Percentiles rank a stretch among this genome's conserved stretches.
Conservation (phyloP, 2,113 vertebrate species). For the Epinephelus lanceolatus region DNA sequence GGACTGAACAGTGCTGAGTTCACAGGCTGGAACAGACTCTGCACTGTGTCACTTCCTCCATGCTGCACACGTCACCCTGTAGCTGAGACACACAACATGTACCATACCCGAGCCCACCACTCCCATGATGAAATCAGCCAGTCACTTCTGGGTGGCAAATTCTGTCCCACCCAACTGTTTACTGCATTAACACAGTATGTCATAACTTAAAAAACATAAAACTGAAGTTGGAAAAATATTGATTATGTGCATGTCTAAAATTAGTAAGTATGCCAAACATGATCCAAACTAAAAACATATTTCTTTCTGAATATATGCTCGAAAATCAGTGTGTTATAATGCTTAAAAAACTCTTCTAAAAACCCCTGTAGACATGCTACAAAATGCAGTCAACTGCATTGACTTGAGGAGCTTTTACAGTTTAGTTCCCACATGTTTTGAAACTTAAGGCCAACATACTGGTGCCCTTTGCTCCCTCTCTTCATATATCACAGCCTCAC, state of each 20-base stretch:
- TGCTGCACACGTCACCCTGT: slow-evolving; percentile 41
- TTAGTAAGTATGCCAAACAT: neutral
- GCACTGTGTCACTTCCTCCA: slow-evolving; percentile 75
- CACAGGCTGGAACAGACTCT: slow-evolving; percentile 72
- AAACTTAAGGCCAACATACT: slow-evolving; percentile 2
- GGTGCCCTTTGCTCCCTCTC: slow-evolving; percentile 1
- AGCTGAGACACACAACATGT: slow-evolving; percentile 28
- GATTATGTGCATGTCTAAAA: neutral
- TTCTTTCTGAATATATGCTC: neutral
- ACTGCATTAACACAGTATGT: neutral
- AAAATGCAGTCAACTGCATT: neutral
- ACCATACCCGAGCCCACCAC: slow-evolving; percentile 40
- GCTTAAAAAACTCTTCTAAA: neutral
- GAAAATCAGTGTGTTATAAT: neutral
- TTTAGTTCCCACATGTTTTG: slow-evolving; percentile 5
- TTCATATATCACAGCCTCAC: slow-evolving; percentile 35
- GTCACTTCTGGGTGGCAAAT: neutral
- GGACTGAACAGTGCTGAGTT: slow-evolving; percentile 56
- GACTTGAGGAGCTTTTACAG: neutral
- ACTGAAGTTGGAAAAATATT: neutral
- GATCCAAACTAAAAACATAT: neutral
- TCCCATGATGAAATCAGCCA: slow-evolving; percentile 64
- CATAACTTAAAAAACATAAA: neutral
- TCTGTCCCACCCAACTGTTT: neutral
- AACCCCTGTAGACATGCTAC: neutral